Base-by-base conservation (phyloP, 2,888 invertebrate genomes). In the Gasteruption jaculator region DNA sequence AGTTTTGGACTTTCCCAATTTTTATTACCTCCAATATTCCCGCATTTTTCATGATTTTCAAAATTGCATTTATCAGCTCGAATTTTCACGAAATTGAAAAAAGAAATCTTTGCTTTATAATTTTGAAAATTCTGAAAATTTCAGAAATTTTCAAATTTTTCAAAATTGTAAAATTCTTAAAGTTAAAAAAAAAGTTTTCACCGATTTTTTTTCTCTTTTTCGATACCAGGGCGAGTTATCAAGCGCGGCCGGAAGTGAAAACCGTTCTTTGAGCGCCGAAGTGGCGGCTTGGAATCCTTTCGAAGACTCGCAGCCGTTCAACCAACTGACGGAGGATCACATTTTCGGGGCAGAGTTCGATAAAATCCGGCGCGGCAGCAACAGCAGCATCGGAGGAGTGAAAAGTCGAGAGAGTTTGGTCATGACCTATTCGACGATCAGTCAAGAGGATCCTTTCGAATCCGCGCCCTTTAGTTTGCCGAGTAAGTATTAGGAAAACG, bases 321-420 rank as follows among this genome's bases (percentile, higher is more conserved):
- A 80, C 63, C 81, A 82, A 59, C 77, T 86, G 72, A 82, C 83
- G 4, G 88, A 88, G 60, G 88, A 89, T 74, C 82, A 85, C 57
- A 80, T 86, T 54, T 88, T 89, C 69, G 88, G 87, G 41, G 85
- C 83, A 26, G 88, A 89, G 70, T 88, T 89, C 65, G 88, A 89
- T 67, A 85, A 85, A 70, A 83, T 88, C 56, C 73, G 87, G 54
- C 76, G 83, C 56, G 85, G 86, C 50, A 86, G 86, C 58, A 84
- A 85, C 69, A 85, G 83, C 66, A 87, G 87, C 82, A 74, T 78
- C 64, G 79, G 81, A 48, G 83, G 82, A 54, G 81, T 82, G 11
- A 83, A 83, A 58, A 83, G 82, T 49, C 74, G 81, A 30, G 83
- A 83, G 65, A 82, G 81, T 61, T 71, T 82, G 44, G 82, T 82